Evolutionary conservation across 2,113 vertebrate genomes (phyloP).

Genomic region (Macroglossus sobrinus): DNA sequence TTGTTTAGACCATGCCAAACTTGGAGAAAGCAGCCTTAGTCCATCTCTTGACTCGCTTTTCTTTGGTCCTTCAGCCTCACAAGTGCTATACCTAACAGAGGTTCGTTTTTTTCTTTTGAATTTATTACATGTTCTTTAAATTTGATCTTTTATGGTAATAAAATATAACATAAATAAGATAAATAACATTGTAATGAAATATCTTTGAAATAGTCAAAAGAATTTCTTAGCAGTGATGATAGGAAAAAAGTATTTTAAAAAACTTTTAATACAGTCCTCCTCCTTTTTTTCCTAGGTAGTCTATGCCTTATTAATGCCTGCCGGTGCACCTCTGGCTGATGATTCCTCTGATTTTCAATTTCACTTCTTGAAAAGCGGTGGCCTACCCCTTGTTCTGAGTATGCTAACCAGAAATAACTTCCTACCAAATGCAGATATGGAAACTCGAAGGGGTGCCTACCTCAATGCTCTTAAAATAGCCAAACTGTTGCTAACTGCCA

Average conservation of each 20-base stretch:
- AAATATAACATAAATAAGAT: background rate
- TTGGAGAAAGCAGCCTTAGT: constrained; percentile 98
- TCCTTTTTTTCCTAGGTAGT: constrained; percentile 88
- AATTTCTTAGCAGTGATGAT: background rate
- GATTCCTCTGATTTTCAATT: constrained; percentile 98
- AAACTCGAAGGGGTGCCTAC: constrained; percentile 97
- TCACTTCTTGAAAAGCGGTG: constrained; percentile 98
- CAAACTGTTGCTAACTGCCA: constrained; percentile 96
- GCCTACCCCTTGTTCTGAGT: constrained; percentile 95
- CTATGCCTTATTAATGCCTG: constrained; percentile 99
- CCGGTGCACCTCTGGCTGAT: constrained; percentile 96
- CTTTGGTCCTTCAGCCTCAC: constrained; percentile 98
- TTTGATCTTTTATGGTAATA: constrained; percentile 11
- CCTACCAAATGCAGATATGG: constrained; percentile 98
- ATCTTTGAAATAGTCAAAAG: background rate
- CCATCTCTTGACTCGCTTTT: constrained; percentile 97
- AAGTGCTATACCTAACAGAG: constrained; percentile 99
- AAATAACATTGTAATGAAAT: background rate
- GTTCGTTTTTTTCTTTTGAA: constrained; percentile 82
- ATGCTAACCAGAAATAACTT: constrained; percentile 99
- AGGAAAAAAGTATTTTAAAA: background rate
- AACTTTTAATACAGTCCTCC: background rate
- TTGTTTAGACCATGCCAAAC: constrained; percentile 98
- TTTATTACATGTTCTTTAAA: background rate
- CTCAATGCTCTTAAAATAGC: constrained; percentile 98